Evolutionary conservation across 2,888 invertebrate genomes (phyloP), one percentile per base, ranked within the genome.

Genomic region (Aphodius sticticus): DNA sequence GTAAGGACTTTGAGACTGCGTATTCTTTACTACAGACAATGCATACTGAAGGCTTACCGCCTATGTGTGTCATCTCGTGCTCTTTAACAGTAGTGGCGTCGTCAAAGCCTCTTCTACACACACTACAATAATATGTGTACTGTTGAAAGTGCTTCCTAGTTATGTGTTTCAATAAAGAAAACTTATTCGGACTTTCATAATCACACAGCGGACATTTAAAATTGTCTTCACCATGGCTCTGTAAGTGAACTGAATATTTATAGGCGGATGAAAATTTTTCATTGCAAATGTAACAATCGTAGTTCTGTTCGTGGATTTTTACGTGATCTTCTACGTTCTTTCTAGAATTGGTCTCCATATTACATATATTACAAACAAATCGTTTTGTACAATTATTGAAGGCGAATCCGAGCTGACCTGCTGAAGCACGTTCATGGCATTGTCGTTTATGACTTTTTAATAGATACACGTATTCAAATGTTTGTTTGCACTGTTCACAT

Each of bases 51-150:
- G 91, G 91, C 9, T 72, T 72, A 16, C n/a, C 79, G 4, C 74
- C 74, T 70, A 14, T 9, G 16, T 80, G 78, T 14, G 35, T 70
- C 16, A 76, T 80, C 38, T 81, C 79, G 70, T 92, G 92, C 81
- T 92, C 92, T 84, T 90, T 90, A 79, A 90, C 90, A 83, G 90
- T 89, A 70, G 90, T 90, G 75, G 89, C 88, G 83, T 91, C 91
- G 86, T 91, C 91, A 82, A 91, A 92, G 14, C 91, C 91, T 86
- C 91, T 91, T 78, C 90, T 90, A 84, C 92, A 92, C 6, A 89
- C 89, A 77, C 90, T 81, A 53, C 81, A 81, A 16, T 72, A 70
- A 72, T 76, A 78, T 2, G 16, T 78, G 14, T 69, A 79, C 9
- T 70, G 16, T 14, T 37, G 38, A 6, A 79, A 72, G 15, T 81